Evolutionary conservation across 2,888 invertebrate species (phyloP).

Genomic region (Drosophila affinis): DNA sequence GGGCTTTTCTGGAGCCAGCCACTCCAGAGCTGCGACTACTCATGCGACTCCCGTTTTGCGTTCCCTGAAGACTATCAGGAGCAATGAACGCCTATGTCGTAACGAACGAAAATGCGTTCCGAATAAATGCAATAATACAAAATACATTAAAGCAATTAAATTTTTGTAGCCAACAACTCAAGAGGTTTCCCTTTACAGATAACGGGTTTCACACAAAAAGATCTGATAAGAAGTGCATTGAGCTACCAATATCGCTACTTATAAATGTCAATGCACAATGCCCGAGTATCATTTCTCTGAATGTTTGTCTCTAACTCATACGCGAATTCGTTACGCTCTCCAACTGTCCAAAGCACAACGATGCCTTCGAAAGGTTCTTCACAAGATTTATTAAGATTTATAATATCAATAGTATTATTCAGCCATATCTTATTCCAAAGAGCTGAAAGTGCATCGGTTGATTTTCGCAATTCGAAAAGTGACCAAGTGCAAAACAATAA

Average conservation of each 20-base stretch:
- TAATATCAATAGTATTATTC: conserved; percentile 1
- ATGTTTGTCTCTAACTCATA: conserved; percentile 14
- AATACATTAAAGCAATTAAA: conserved; percentile 20
- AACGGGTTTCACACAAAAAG: conserved; percentile 22
- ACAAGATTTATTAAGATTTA: not conserved
- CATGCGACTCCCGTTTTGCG: conserved; percentile 13
- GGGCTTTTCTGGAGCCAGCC: conserved; percentile 39
- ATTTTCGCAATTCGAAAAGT: not conserved
- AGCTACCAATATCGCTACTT: conserved; percentile 12
- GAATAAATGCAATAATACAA: conserved; percentile 22
- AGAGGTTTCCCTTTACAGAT: conserved; percentile 30
- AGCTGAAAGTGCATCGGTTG: not conserved
- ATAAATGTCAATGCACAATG: conserved; percentile 33
- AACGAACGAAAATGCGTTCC: conserved; percentile 13
- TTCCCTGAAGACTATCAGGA: not conserved
- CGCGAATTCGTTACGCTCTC: conserved; percentile 14
- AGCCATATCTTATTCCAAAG: not conserved
- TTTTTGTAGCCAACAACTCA: conserved; percentile 23
- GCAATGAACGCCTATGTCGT: conserved; percentile 32
- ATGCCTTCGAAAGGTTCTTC: not conserved
- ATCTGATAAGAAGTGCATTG: conserved; percentile 32
- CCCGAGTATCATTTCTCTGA: conserved; percentile 20
- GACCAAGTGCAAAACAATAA: not conserved
- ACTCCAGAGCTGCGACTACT: conserved; percentile 28
- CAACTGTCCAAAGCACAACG: not conserved